Evolutionary conservation across 2,888 invertebrate species (phyloP), one percentile per base, ranked within the genome.

Genomic region (Agapostemon virescens): DNA sequence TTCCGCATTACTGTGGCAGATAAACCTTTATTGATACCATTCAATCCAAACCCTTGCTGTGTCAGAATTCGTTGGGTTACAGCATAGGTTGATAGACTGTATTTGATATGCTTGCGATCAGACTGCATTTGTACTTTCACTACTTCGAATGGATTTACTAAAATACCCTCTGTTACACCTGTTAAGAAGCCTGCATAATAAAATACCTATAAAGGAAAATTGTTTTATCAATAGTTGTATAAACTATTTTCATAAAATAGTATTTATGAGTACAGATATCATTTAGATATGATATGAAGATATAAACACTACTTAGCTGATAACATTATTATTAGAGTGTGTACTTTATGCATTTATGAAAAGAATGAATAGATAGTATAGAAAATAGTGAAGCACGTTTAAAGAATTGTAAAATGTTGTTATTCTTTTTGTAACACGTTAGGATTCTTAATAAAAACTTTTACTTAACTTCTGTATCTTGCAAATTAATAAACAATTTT

Each of bases 111-210:
- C 0, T 95, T 94, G 76, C 95, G 95, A 90, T 97, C 96, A 0
- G 97, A 95, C 91, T 97, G 97, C 81, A 97, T 93, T 1, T 95
- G 95, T n/a, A 98, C 98, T 94, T 98, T 99, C 0, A 99, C 97
- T 45, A 98, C 98, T 94, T 98, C 98, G 92, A 98, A 98, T 0
- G 98, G 98, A 93, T 98, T 98, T 0, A 98, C 97, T 74, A 98
- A 94, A 82, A 98, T 94, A 9, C 96, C 98, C 93, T 98, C 98
- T n/a, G 98, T 97, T 2, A 97, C 93, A 69, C 98, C 98, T 66
- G 98, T 97, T 77, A 96, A 96, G 17, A 98, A 93, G 61, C 98
- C 98, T 81, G 98, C 97, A 88, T 98, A 92, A 4, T 98, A 95
- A 92, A 97, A 97, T 26, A 97, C 97, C 97, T 98, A 93, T 71